These are phyloP conservation scores for Neodon shergylaensis DNA, from an alignment of 2,113 vertebrate species.

Conservation along the genomic window DNA sequence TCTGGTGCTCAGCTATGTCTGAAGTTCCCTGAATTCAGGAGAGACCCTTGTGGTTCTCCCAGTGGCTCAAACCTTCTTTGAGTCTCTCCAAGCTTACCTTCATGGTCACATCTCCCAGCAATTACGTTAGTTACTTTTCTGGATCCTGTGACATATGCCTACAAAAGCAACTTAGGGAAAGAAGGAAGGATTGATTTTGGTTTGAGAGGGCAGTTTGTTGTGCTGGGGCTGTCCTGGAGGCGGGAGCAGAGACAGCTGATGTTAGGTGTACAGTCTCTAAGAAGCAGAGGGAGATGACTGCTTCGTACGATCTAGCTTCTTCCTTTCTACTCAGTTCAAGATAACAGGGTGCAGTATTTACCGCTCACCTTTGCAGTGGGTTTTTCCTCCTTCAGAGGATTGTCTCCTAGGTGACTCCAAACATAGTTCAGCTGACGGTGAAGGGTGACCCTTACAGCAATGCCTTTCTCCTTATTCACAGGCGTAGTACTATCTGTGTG, in stretches of 20 bases:
- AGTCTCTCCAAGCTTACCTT: not conserved
- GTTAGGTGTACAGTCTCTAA: too few species aligned
- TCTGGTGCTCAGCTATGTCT: not conserved
- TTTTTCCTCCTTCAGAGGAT: not conserved
- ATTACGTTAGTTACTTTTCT: not conserved
- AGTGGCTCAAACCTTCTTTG: not conserved
- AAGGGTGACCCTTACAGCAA: not conserved
- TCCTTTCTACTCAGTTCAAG: not conserved
- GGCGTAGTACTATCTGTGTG: too few species aligned
- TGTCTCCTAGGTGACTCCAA: not conserved
- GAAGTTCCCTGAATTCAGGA: not conserved
- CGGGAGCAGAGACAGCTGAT: not conserved
- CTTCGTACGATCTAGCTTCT: not conserved
- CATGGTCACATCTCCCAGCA: not conserved
- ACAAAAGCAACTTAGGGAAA: not conserved
- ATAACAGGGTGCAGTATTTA: not conserved
- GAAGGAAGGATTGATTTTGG: not conserved
- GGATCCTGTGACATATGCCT: not conserved
- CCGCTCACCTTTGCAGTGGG: not conserved
- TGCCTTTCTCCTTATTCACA: too few species aligned
- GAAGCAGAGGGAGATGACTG: not conserved
- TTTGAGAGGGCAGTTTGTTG: not conserved
- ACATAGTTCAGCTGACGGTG: too few species aligned
- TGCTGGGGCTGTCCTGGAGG: not conserved
- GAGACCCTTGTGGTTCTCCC: too few species aligned